phyloP scores from a whole-genome alignment of 2,113 vertebrate genomes.

The Neolamprologus cancellatus region DNA sequence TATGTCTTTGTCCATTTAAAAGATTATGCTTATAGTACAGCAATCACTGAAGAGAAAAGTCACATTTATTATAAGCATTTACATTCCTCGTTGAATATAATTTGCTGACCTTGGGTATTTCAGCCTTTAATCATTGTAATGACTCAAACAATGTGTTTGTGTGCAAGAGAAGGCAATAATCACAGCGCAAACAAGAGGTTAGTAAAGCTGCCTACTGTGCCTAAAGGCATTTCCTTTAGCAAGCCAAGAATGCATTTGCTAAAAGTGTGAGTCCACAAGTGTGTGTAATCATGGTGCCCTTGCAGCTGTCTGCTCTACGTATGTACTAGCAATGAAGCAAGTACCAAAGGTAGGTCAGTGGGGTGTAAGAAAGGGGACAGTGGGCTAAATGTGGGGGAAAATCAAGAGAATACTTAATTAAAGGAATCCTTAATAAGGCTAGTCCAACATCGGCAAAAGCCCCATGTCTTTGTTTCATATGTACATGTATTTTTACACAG shows the following conservation, averaged over 20 bases:
- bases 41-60: neutral
- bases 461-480: neutral
- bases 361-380: neutral
- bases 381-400: neutral
- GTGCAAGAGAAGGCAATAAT: slow-evolving; percentile 7
- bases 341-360: neutral
- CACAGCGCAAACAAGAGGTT: neutral
- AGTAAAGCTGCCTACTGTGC: slow-evolving; percentile 44
- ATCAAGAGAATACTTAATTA: neutral
- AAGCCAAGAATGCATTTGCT: slow-evolving; percentile 47
- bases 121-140: slow-evolving; percentile 42
- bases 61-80: neutral
- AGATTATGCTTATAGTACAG: neutral
- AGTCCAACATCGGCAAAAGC: neutral
- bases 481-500: neutral
- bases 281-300: neutral
- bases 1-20: neutral
- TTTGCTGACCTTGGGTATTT: slow-evolving; percentile 2
- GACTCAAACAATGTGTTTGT: slow-evolving; percentile 14
- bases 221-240: slow-evolving; percentile 52
- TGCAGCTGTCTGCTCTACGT: slow-evolving; percentile 10
- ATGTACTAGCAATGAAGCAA: neutral
- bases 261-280: slow-evolving; percentile 40
- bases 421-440: neutral
- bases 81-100: neutral